phyloP scores from a whole-genome alignment of 2,113 vertebrate species.

The Boulengeromyrus knoepffleri region DNA sequence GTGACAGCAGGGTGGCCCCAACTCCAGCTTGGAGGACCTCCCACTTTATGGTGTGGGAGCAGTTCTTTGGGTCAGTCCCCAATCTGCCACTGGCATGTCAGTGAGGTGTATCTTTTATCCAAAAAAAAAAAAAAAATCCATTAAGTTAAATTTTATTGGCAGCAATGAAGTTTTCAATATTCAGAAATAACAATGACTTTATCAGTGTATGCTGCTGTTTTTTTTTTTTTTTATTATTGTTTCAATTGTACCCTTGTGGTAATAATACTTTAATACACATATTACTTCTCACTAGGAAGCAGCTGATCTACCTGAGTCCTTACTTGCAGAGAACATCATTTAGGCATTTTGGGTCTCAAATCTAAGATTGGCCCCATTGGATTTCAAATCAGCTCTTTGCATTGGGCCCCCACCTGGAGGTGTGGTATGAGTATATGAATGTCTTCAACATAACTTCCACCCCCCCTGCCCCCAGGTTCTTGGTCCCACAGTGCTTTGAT shows the following conservation, averaged over 20 bases:
- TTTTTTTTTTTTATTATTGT: not conserved
- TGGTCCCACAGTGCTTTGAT: constrained; percentile 4
- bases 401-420: not conserved
- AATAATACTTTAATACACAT: not conserved
- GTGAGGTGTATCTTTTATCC: not conserved
- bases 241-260: not conserved
- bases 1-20: not conserved
- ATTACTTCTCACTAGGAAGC: not conserved
- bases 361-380: constrained; percentile 58
- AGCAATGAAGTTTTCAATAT: not conserved
- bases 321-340: constrained; percentile 44
- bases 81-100: not conserved
- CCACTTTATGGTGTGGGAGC: not conserved
- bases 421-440: constrained; percentile 3
- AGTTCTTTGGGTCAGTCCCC: not conserved
- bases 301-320: constrained; percentile 33
- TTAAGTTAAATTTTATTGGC: not conserved
- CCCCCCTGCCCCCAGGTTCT: not conserved
- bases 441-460: not conserved
- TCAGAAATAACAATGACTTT: not conserved
- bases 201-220: not conserved
- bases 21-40: not conserved
- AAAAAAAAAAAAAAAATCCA: not conserved
- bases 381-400: constrained; percentile 62
- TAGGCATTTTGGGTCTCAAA: constrained; percentile 50